Conservation (phyloP, 2,888 invertebrate species). For the Limenitis arthemis region DNA sequence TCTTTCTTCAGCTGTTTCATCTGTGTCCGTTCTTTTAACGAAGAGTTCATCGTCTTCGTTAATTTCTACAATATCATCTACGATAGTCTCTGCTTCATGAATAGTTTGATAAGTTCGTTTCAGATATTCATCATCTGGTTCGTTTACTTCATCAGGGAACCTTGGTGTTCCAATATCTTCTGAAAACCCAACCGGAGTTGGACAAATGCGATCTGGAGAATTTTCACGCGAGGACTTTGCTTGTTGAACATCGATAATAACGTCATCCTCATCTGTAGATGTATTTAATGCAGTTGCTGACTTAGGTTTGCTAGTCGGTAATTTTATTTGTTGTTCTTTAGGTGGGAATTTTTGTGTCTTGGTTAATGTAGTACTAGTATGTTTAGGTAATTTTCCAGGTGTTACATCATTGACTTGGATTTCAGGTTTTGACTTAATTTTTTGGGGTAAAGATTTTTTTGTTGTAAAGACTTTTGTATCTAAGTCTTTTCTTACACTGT, state of each 20-base stretch:
- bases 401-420: conserved; percentile 56
- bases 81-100: conserved; percentile 74
- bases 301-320: conserved; percentile 55
- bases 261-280: conserved; percentile 66
- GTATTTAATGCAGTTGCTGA: conserved; percentile 67
- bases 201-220: conserved; percentile 80
- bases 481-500: conserved; percentile 49
- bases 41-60: conserved; percentile 67
- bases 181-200: conserved; percentile 73
- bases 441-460: conserved; percentile 53
- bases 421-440: conserved; percentile 64
- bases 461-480: conserved; percentile 68
- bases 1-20: conserved; percentile 61
- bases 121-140: conserved; percentile 78
- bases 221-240: conserved; percentile 84
- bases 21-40: conserved; percentile 44
- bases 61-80: conserved; percentile 70
- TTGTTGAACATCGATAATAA: conserved; percentile 79
- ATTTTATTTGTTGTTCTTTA: conserved; percentile 45
- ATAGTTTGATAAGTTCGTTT: conserved; percentile 54
- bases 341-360: conserved; percentile 37
- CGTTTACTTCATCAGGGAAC: conserved; percentile 81
- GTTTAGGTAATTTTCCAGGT: conserved; percentile 38
- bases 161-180: conserved; percentile 75
- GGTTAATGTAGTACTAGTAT: conserved; percentile 28